Conservation (phyloP, 2,888 invertebrate genomes). For the Mesorhabditis spiculigera region DNA sequence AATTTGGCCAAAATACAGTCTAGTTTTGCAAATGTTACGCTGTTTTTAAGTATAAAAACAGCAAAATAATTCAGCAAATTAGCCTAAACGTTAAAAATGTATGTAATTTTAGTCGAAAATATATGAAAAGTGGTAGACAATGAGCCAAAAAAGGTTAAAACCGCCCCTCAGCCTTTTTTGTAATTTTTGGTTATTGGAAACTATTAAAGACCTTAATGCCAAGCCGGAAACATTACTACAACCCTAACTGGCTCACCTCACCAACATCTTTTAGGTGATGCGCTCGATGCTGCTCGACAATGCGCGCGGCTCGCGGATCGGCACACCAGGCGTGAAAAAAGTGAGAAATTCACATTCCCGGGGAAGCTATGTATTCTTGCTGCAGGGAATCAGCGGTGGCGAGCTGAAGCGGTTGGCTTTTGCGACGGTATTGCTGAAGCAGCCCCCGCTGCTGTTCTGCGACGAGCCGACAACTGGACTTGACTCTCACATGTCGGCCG, state of each 20-base stretch:
- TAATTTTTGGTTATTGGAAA: not conserved
- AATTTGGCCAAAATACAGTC: no score
- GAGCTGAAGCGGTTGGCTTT: slow-evolving; percentile 91
- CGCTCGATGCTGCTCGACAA: slow-evolving; percentile 78
- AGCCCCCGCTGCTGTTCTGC: slow-evolving; percentile 89
- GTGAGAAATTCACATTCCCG: slow-evolving; percentile 81
- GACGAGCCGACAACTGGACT: slow-evolving; percentile 91
- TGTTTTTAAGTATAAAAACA: no score
- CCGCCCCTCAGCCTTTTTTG: not conserved
- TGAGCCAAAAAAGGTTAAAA: not conserved
- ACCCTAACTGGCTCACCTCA: not conserved
- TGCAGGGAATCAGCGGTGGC: slow-evolving; percentile 90
- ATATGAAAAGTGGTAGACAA: no score
- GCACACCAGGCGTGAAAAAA: slow-evolving; percentile 70
- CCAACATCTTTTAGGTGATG: slow-evolving; percentile 61
- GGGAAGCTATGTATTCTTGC: slow-evolving; percentile 69
- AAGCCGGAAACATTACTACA: no score
- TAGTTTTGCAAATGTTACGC: no score
- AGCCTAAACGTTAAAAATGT: no score
- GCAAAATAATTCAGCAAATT: no score
- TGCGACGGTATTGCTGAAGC: slow-evolving; percentile 86
- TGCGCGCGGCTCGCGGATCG: slow-evolving; percentile 84
- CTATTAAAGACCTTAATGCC: not conserved
- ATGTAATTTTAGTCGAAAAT: no score
- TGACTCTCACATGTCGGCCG: slow-evolving; percentile 92